phyloP scores from a whole-genome alignment of 2,888 invertebrate genomes.

The Epirrita christyi region DNA sequence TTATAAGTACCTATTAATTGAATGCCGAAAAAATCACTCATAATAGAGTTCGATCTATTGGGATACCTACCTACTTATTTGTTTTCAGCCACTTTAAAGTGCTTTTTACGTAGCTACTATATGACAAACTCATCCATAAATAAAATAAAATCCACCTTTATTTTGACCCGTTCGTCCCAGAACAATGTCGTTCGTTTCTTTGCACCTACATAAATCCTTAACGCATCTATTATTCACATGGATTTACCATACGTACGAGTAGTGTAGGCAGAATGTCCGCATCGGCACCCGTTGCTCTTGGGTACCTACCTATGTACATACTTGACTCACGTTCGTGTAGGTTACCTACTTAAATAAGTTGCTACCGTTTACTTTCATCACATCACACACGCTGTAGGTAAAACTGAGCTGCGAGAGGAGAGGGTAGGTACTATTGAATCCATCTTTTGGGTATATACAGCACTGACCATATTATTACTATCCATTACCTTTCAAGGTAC shows the following conservation, averaged over 20 bases:
- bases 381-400: too few species aligned
- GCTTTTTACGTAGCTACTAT: background rate
- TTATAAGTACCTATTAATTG: too few species aligned
- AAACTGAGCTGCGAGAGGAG: too few species aligned
- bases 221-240: constrained; percentile 38
- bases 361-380: constrained; percentile 11
- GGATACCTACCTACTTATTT: background rate
- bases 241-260: constrained; percentile 50
- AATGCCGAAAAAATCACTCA: too few species aligned
- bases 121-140: constrained; percentile 48
- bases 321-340: constrained; percentile 27
- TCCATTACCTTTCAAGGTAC: too few species aligned
- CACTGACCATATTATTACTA: too few species aligned
- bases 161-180: constrained; percentile 46
- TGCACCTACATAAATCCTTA: constrained; percentile 59
- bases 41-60: too few species aligned
- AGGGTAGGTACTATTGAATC: too few species aligned
- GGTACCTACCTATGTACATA: too few species aligned
- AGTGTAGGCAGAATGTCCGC: constrained; percentile 30
- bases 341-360: constrained; percentile 14
- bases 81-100: background rate
- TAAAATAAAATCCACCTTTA: constrained; percentile 55
- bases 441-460: too few species aligned
- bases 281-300: constrained; percentile 19
- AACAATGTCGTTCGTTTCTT: constrained; percentile 63